Percentiles rank a stretch among this genome's conserved stretches.
Evolutionary conservation across 2,113 vertebrate species (phyloP).

Genomic region (Uropsilus gracilis): DNA sequence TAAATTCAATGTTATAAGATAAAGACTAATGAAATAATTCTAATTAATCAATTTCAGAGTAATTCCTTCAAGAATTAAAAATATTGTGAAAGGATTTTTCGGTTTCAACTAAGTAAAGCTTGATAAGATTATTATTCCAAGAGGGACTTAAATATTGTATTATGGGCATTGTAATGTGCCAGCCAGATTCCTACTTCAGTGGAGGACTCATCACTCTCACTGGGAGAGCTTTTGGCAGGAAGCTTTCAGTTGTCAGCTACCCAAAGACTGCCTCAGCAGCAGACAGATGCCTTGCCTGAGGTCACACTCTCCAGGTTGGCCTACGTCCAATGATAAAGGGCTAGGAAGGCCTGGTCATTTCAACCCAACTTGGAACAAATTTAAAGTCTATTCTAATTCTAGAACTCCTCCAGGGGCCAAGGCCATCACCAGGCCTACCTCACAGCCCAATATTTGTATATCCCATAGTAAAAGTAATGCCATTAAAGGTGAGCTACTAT

Average conservation of each 20-base stretch:
- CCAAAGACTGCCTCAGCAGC: neutral
- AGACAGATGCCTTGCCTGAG: neutral
- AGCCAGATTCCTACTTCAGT: neutral
- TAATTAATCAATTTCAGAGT: neutral
- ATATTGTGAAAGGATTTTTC: neutral
- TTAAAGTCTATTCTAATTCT: slow-evolving; percentile 20
- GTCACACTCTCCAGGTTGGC: neutral
- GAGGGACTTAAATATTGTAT: neutral
- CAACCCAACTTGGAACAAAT: neutral
- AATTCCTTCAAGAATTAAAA: slow-evolving; percentile 46
- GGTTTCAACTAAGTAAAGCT: slow-evolving; percentile 11
- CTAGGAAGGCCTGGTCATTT: neutral
- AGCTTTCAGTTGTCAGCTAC: neutral
- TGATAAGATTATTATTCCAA: neutral
- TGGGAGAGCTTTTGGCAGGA: neutral
- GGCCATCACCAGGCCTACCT: neutral
- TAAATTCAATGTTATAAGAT: slow-evolving; percentile 59
- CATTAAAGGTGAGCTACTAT: neutral
- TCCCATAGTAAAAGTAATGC: neutral
- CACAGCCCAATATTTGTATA: neutral
- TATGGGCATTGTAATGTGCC: neutral
- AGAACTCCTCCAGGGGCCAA: neutral
- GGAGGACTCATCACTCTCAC: neutral
- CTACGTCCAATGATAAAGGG: neutral
- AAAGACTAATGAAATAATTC: slow-evolving; percentile 28